Base-by-base conservation (phyloP, 2,888 invertebrate species). In the Drosophila anceps region DNA sequence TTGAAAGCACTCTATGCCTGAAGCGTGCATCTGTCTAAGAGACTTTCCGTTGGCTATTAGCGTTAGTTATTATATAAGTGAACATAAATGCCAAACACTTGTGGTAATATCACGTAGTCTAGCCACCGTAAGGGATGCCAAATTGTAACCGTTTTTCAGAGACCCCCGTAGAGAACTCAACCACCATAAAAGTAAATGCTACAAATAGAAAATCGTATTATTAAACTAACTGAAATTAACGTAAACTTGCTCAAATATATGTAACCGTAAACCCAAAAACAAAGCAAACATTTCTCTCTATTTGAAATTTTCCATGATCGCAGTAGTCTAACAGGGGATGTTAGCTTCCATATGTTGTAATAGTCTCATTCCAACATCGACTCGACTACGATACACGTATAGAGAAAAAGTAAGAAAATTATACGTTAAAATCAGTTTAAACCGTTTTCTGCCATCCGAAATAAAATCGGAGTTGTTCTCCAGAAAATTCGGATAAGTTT, bases 1-100 rank as follows among this genome's bases (percentile, higher is more conserved):
- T 94, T 80, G 91, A 92, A 60, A 93, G 93, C 83, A 92, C 92
- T 5, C 71, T 92, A 2, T 93, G 92, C 68, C 67, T 93, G 37
- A 93, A 93, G 66, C 84, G 93, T n/a, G 93, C 93, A 27, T 93
- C 93, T 15, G 93, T 93, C 82, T 93, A 88, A 92, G 81, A 84
- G 63, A 80, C 12, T n/a, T n/a, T n/a, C n/a, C n/a, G n/a, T n/a
- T n/a, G 18, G 18, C 10, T 27, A 43, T 50, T 64, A 31, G 33
- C 39, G 57, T 18, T n/a, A 18, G 18, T 12, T 8, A 18, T 18
- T n/a, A n/a, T n/a, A 27, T 2, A 64, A 27, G 10, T 37, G 18
- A 39, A 12, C 6, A 12, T 29, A 12, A 24, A 46, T 65, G 65
- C 55, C 55, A 66, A 63, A 53, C 31, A 29, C 20, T 29, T 51